phyloP scores from a whole-genome alignment of 2,797 vertebrate species.

The Podargus strigoides region DNA sequence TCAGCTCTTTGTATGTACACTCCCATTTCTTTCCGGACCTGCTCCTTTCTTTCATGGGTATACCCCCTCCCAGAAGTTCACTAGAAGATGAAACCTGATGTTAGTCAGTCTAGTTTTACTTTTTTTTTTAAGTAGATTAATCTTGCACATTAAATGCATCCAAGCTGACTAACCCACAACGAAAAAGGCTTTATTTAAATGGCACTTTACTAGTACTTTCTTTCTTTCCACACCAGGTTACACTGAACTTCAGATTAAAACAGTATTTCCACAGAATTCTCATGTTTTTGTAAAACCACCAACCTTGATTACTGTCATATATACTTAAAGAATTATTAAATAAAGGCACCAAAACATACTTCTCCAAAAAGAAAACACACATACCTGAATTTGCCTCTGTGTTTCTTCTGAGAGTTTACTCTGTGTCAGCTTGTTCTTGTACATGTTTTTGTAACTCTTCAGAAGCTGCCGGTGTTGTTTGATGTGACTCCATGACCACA shows the following conservation, averaged over 20 bases:
- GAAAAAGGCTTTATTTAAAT: not conserved
- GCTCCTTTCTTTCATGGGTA: not conserved
- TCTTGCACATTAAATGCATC: not conserved
- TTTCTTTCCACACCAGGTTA: not conserved
- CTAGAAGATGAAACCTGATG: not conserved
- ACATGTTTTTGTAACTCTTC: conserved; percentile 82
- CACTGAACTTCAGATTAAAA: not conserved
- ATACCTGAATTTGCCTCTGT: conserved; percentile 85
- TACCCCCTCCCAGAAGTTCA: not conserved
- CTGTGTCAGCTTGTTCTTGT: conserved; percentile 85
- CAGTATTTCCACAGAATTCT: not conserved
- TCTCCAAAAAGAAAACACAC: not conserved
- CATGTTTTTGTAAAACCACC: not conserved
- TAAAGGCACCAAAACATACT: not conserved
- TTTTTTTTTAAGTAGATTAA: not conserved
- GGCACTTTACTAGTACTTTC: not conserved
- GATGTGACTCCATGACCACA: conserved; percentile 92
- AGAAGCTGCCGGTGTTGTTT: conserved; percentile 81
- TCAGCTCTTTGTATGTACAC: not conserved
- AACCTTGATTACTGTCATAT: not conserved
- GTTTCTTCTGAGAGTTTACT: conserved; percentile 79
- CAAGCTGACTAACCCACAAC: not conserved
- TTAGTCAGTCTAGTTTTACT: not conserved
- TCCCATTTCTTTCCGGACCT: not conserved
- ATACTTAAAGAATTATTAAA: not conserved